Evolutionary conservation across 2,888 invertebrate species (phyloP).

Genomic region (Quadroppia sp.): DNA sequence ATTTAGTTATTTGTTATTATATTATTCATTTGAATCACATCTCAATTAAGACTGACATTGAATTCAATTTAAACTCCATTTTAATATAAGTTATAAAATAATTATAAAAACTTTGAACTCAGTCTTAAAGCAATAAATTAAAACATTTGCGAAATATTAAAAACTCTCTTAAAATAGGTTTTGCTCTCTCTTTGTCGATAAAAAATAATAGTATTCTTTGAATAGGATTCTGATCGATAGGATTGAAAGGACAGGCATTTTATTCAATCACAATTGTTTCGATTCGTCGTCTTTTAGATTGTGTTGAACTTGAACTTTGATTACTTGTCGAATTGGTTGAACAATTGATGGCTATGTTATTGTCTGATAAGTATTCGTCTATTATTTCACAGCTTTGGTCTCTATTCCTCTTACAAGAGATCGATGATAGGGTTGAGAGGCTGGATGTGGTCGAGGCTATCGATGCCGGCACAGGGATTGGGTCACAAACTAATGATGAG

Average conservation of each 20-base stretch:
- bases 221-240: not conserved
- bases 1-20: not conserved
- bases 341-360: constrained; percentile 2
- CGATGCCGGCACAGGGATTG: constrained; percentile 2
- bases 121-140: not conserved
- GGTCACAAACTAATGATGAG: not conserved
- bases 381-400: constrained; percentile 45
- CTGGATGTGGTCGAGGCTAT: constrained; percentile 18
- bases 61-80: not conserved
- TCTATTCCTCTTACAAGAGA: constrained; percentile 29
- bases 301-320: not conserved
- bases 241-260: constrained; percentile 25
- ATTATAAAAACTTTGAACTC: not conserved
- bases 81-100: not conserved
- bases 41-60: not conserved
- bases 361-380: constrained; percentile 40
- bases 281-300: constrained; percentile 36
- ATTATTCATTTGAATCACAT: not conserved
- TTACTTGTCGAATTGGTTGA: not conserved
- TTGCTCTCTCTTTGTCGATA: not conserved
- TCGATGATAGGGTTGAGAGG: constrained; percentile 38
- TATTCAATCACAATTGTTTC: constrained; percentile 41
- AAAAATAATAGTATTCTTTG: not conserved
- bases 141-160: not conserved
- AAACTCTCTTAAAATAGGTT: not conserved